Evolutionary conservation across 2,797 vertebrate species (phyloP), one percentile per base, ranked within the genome.

Genomic region (Gallinago solitaria): DNA sequence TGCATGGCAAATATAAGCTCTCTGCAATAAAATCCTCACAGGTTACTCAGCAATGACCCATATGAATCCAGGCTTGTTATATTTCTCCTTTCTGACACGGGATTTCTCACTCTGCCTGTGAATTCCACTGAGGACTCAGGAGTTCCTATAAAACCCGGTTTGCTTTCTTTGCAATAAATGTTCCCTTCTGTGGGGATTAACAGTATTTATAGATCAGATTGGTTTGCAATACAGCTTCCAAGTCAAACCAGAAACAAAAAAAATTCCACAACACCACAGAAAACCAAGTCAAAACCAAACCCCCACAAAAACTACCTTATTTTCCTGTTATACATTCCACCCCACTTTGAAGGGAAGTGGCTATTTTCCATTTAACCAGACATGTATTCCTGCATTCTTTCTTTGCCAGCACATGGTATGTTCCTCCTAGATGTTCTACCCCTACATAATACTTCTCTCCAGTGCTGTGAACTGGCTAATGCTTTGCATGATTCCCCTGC

Each of bases 91-190:
- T 63, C 47, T 60, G 74, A 51, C 16, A 17, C 3, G 19, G 50
- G 24, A 60, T 70, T 91, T 83, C 83, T 69, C 76, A 28, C 25
- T 56, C 64, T 73, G 76, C 59, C 80, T 53, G 43, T 70, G 67
- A 88, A 95, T 94, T 84, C 74, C 80, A 69, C 2, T 4, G 30
- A 93, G 64, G 16, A 91, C 16, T 37, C 50, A 71, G 28, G 47
- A 91, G 25, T 33, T 82, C n/a, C 63, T 64, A 59, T 61, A 84
- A 93, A 93, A 59, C 16, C 59, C 9, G 35, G 8, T 30, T 81
- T 76, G n/a, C 43, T 74, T 91, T 67, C 77, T 85, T 73, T 77
- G 57, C 57, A 89, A 35, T 80, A 87, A 91, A 32, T 13, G 32
- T 35, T 85, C 37, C 33, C 30, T 65, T 93, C 64, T 59, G 64